Evolutionary conservation across 2,113 vertebrate genomes (phyloP), one percentile per base, ranked within the genome.

Genomic region (Geococcyx californianus): DNA sequence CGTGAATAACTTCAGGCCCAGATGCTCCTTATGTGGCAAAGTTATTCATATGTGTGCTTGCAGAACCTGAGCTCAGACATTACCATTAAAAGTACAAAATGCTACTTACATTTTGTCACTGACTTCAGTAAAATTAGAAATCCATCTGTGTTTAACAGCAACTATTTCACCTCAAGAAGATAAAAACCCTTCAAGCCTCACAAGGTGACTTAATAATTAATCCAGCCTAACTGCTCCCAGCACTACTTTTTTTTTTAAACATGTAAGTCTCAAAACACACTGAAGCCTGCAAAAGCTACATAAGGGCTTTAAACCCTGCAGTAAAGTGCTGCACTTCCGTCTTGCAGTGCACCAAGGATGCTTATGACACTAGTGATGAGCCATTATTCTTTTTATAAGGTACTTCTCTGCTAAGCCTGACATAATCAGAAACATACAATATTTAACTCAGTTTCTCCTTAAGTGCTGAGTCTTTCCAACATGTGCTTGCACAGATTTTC

Each of bases 1-100:
- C 8, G 34, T 85, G 94, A 95, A 31, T 94, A 96, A 94, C 95
- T 97, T 95, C 47, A 94, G 85, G 93, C 92, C 91, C 62, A 89
- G 93, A 67, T 90, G 69, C 36, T 67, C 60, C 68, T 89, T 34
- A 63, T 0, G 0, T 70, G 72, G 87, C 77, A 92, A 87, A 91
- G 89, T 93, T 95, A 96, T 90, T 96, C 96, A 38, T 16, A 58
- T 7, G 45, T 33, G 78, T 83, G 59, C 52, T 84, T 90, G 79
- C 67, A 97, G 85, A 78, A 90, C 28, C 49, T 49, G 64, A 87
- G 79, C 56, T 74, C 66, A 55, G 60, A 33, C 2, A 0, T 66
- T 24, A 64, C 44, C 4, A 0, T 83, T 44, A 64, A 20, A 18
- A 62, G 33, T 51, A 77, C 51, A 66, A 82, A 89, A 87, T 1